phyloP scores from a whole-genome alignment of 2,888 invertebrate genomes.

The Andricus curvator region DNA sequence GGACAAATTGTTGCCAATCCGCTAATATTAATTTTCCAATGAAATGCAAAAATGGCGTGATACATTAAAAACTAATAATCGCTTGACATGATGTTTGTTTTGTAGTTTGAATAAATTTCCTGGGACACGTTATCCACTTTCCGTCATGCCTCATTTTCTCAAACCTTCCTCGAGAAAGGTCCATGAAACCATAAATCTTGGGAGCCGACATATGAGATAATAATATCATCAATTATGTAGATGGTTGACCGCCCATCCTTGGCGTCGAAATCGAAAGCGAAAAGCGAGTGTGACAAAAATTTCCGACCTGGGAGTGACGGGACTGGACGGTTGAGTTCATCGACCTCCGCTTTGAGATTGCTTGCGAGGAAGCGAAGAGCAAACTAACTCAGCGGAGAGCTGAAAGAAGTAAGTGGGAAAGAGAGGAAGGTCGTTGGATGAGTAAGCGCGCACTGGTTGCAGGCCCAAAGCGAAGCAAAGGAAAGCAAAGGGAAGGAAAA shows the following conservation, averaged over 20 bases:
- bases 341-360: conserved; percentile 1
- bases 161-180: conserved; percentile 3
- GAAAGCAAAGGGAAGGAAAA: neutral
- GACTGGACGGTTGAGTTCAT: conserved; percentile 6
- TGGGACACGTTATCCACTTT: neutral
- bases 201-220: neutral
- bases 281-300: conserved; percentile 36
- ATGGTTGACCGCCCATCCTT: neutral
- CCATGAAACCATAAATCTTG: neutral
- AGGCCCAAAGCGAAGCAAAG: neutral
- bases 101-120: conserved; percentile 1
- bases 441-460: conserved; percentile 52
- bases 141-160: neutral
- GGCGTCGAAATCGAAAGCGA: conserved; percentile 36
- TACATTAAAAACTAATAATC: no score
- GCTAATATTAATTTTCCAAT: no score
- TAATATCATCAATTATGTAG: conserved; percentile 29
- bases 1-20: no score
- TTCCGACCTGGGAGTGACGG: conserved; percentile 14
- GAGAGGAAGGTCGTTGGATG: conserved; percentile 58
- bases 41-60: no score
- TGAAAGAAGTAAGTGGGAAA: conserved; percentile 35
- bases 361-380: conserved; percentile 22
- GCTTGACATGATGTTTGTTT: no score
- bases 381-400: neutral